Evolutionary conservation across 1,140 invertebrate genomes (phyloP), one percentile per base, ranked within the genome.

Genomic region (Tetramorium simillimum): DNA sequence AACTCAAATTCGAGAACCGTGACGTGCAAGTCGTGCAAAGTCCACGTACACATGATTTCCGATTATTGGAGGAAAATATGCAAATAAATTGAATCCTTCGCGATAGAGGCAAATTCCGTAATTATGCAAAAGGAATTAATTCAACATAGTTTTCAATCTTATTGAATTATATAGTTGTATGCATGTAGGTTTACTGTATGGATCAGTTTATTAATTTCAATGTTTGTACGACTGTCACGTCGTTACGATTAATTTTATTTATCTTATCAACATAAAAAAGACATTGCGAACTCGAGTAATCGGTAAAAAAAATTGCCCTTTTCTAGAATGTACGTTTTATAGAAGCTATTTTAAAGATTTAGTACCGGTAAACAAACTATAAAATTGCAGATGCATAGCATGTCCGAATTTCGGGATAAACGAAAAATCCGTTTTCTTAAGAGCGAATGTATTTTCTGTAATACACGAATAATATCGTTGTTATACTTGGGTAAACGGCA

Each of bases 381-480:
- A 24, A 60, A 16, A 76, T 62, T 3, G 12, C 16, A 58, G 56
- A 76, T 53, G 56, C 21, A 14, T 76, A 73, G 10, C 63, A 43
- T 21, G 40, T 4, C 10, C 7, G 28, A 43, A 28, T 69, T 67
- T 53, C 4, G 46, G 21, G n/a, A 37, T 24, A 28, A 37, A 43
- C 3, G 6, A 14, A 60, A 82, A 46, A 58, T 62, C 80, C 46
- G 16, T 82, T 69, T 28, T 16, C 16, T 75, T 43, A 56, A 46
- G 4, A 62, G 70, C 12, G 43, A 84, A 84, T 60, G 33, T 73
- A 82, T 73, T 82, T 82, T 58, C 40, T 9, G 53, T 67, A 73
- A 75, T 84, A 49, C 14, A 73, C 69, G 69, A 43, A 62, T 84
- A 73, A 84, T 84, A 75, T 75, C 67, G 80, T 84, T 80, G 77